Evolutionary conservation across 2,797 vertebrate species (phyloP), one percentile per base, ranked within the genome.

Genomic region (Rhinophrynus dorsalis): DNA sequence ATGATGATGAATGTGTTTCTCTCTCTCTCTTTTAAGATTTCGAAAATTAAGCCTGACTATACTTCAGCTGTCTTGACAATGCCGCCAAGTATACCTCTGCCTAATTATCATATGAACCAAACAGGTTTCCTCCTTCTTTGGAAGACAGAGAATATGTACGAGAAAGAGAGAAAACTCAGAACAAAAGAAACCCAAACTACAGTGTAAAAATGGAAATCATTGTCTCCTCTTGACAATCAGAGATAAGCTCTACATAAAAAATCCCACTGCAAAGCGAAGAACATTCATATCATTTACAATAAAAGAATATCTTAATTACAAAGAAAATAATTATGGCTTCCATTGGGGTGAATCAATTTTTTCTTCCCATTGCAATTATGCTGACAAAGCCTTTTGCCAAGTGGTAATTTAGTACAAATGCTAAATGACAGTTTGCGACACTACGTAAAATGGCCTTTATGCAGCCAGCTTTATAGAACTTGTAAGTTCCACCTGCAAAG

Each of bases 291-390:
- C 62, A 67, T 67, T 66, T 66, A 60, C 62, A 73, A 73, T 66
- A 73, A 60, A 72, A 73, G 70, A 67, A 73, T 73, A 73, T 66
- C 65, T 73, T 73, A 73, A 73, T 73, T 73, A 67, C 70, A 73
- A 73, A 73, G 70, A 67, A 73, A 66, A 73, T 73, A 73, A 73
- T 73, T 73, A 73, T 73, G 70, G 62, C 70, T 73, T 73, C 54
- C 50, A 73, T 67, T 67, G 62, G 70, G 70, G 62, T 65, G 70
- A 73, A 58, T 64, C 54, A 44, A 37, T 44, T 66, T 60, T 73
- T 57, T n/a, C n/a, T 72, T 72, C 37, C 62, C 47, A 54, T 66
- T 73, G 70, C 62, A 73, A 73, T 73, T 73, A 73, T 10, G 47
- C 62, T 73, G 70, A 73, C 70, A 73, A 73, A 67, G 70, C 29